These are phyloP conservation scores for Hycleus phaleratus DNA, from an alignment of 1,140 invertebrate genomes.

Conservation along the genomic window DNA sequence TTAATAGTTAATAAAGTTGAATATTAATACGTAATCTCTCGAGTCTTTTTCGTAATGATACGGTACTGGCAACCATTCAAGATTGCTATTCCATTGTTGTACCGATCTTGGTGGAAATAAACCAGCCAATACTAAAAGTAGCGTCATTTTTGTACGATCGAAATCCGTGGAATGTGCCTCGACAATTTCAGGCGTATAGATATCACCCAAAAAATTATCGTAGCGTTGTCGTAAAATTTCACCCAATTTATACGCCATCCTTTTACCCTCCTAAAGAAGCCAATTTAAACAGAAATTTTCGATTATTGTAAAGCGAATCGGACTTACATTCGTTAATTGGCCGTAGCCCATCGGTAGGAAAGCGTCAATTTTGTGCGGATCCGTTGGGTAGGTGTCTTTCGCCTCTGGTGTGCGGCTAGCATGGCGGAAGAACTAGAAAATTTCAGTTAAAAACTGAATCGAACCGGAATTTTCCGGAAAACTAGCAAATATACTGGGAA, in stretches of 20 bases:
- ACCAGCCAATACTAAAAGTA: conserved; percentile 47
- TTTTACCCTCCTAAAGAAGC: conserved; percentile 31
- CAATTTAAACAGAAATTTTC: neutral
- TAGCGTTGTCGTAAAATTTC: conserved; percentile 54
- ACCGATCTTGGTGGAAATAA: conserved; percentile 38
- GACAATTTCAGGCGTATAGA: conserved; percentile 47
- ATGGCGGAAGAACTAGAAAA: conserved; percentile 32
- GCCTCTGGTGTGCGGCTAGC: conserved; percentile 32
- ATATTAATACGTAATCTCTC: conserved; percentile 43
- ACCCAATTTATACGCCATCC: conserved; percentile 55
- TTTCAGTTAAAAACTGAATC: neutral
- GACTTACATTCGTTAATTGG: conserved; percentile 32
- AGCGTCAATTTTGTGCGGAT: conserved; percentile 26
- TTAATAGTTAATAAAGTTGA: neutral
- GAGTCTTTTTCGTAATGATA: conserved; percentile 40
- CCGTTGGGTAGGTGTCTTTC: conserved; percentile 29
- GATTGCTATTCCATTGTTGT: conserved; percentile 43
- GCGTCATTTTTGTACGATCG: conserved; percentile 54
- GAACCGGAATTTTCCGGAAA: too few relatives aligned
- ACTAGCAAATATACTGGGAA: too few relatives aligned
- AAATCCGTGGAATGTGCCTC: conserved; percentile 38
- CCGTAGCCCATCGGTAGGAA: conserved; percentile 32
- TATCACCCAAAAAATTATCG: conserved; percentile 49
- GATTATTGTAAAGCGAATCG: neutral
- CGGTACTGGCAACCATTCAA: conserved; percentile 50